These are phyloP conservation scores for Nipponia nippon DNA, from an alignment of 2,113 vertebrate genomes.

Conservation along the genomic window DNA sequence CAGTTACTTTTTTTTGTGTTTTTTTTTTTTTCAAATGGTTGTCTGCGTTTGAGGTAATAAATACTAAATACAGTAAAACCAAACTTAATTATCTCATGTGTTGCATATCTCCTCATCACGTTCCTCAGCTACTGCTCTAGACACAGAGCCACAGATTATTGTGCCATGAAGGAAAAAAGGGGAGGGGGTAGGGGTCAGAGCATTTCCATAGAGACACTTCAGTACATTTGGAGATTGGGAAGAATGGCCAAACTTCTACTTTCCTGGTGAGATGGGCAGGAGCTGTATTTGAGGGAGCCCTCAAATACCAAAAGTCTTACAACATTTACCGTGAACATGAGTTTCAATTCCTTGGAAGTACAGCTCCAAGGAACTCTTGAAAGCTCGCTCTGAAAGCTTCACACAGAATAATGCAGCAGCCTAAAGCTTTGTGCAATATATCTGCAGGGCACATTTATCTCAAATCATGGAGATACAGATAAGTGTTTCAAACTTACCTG, in stretches of 20 bases:
- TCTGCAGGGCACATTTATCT: neutral
- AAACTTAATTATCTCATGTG: neutral
- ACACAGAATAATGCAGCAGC: neutral
- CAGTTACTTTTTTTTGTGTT: neutral
- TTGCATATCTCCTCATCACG: neutral
- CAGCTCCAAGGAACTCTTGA: neutral
- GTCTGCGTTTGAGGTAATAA: neutral
- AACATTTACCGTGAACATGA: neutral
- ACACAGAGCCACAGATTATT: neutral
- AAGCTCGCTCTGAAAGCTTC: neutral
- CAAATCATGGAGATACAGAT: neutral
- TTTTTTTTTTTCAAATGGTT: neutral
- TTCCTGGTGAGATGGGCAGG: neutral
- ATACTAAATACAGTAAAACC: neutral
- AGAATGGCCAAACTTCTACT: neutral
- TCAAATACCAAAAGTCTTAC: neutral
- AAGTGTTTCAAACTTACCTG: neutral
- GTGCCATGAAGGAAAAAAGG: neutral
- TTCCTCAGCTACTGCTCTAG: neutral
- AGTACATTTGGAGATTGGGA: neutral
- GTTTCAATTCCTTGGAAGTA: neutral
- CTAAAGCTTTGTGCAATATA: neutral
- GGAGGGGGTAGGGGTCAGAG: rapidly evolving
- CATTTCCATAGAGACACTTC: neutral
- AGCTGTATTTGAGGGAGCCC: neutral